Base-by-base conservation (phyloP, 2,888 invertebrate genomes). In the Theretra japonica region DNA sequence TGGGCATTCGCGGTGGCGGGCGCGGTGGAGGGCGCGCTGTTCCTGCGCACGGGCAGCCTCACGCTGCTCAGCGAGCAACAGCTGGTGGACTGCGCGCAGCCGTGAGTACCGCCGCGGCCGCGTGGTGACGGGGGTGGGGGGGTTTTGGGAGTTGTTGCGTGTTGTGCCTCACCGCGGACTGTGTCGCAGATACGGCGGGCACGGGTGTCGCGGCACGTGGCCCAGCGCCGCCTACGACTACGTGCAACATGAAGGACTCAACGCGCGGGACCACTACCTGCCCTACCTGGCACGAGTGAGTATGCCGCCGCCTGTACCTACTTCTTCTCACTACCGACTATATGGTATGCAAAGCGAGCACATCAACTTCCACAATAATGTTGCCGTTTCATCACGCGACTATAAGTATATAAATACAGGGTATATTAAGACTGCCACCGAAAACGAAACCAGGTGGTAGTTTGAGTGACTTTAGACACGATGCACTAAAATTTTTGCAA, bases 1-100 rank as follows among this genome's bases (percentile, higher is more conserved):
- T 94, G 94, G 94, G 94, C 94, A 73, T 90, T 92, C 81, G 89
- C 94, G 28, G 92, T 92, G 76, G 79, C 87, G 70, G 94, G 90
- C 69, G 88, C 94, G 48, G 90, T 93, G 77, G 94, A 94, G 79
- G 92, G 93, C 73, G 93, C 93, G 73, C 85, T 92, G 78, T 92
- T 87, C 84, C 77, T 84, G 74, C 80, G 82, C 76, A 88, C 89
- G 72, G 83, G 87, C 72, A 83, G 81, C 69, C 88, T 93, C 70
- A 88, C 89, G 78, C 79, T 88, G 71, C 89, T 94, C 73, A 90
- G 91, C 75, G 89, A 89, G 80, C 92, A 93, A 83, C 79, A 80
- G 75, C 88, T 94, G 75, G 89, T 94, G 70, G 94, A 93, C 86
- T 93, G 94, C 85, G 90, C 87, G 4, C 82, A 84, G 15, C 85